Evolutionary conservation across 2,888 invertebrate genomes (phyloP).

Genomic region (Monopis laevigella): DNA sequence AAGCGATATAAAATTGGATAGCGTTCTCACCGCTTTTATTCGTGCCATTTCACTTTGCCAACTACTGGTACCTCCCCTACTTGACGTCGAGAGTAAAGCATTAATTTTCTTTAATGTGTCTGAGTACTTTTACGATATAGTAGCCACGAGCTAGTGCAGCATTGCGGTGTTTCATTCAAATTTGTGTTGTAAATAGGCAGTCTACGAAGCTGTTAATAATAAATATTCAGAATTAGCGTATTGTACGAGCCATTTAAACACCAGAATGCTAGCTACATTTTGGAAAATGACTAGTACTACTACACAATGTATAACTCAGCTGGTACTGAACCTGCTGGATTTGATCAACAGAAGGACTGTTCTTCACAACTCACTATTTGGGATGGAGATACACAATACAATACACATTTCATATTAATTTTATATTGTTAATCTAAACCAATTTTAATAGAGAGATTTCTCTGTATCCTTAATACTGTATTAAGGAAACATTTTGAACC

Average conservation of each 20-base stretch:
- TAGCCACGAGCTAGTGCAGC: constrained; percentile 48
- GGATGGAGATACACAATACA: constrained; percentile 78
- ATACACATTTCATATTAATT: too few species aligned
- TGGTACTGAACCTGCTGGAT: constrained; percentile 70
- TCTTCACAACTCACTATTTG: constrained; percentile 79
- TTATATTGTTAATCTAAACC: too few species aligned
- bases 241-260: too few species aligned
- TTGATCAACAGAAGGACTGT: constrained; percentile 74
- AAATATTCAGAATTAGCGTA: constrained; percentile 5
- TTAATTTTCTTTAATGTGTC: constrained; percentile 68
- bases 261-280: too few species aligned
- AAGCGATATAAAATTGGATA: constrained; percentile 50
- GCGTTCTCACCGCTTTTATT: constrained; percentile 44
- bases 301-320: constrained; percentile 85
- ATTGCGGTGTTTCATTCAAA: constrained; percentile 55
- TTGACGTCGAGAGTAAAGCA: constrained; percentile 62
- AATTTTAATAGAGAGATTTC: too few species aligned
- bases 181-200: constrained; percentile 7
- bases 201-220: constrained; percentile 7
- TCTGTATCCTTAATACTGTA: too few species aligned
- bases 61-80: constrained; percentile 47
- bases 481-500: too few species aligned
- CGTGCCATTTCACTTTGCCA: constrained; percentile 61
- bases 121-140: constrained; percentile 59
- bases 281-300: too few species aligned